phyloP scores from a whole-genome alignment of 2,113 vertebrate genomes.

The Macrotus californicus region DNA sequence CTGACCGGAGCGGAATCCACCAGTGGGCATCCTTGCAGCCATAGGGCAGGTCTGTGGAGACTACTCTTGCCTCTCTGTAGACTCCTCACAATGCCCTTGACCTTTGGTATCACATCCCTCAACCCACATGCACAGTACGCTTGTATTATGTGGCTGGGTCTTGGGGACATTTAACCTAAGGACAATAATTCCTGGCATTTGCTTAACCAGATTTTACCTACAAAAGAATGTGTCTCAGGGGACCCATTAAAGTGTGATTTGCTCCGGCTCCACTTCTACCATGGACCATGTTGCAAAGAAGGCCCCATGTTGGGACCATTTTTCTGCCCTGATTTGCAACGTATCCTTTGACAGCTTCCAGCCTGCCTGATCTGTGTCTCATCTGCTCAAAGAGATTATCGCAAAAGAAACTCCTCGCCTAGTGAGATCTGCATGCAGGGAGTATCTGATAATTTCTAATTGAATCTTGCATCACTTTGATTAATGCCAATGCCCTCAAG shows the following conservation, averaged over 20 bases:
- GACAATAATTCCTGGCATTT: not conserved
- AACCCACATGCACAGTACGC: not conserved
- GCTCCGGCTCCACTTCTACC: conserved; percentile 1
- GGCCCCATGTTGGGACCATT: not conserved
- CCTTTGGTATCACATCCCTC: not conserved
- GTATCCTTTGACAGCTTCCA: conserved; percentile 19
- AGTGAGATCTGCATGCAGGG: conserved; percentile 51
- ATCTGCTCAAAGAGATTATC: conserved; percentile 44
- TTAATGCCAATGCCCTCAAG: conserved; percentile 61
- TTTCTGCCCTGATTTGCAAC: conserved; percentile 49
- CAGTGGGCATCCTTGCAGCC: not conserved
- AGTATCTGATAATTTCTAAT: conserved; percentile 65
- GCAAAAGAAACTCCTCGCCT: conserved; percentile 14
- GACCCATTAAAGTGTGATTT: not conserved
- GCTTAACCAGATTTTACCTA: conserved; percentile 29
- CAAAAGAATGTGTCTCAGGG: conserved; percentile 12
- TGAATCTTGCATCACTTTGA: conserved; percentile 63
- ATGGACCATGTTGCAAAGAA: not conserved
- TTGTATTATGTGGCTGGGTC: not conserved
- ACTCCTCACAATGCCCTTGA: not conserved
- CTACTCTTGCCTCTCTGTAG: not conserved
- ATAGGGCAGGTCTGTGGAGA: not conserved
- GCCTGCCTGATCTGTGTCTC: not conserved
- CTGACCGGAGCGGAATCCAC: not conserved
- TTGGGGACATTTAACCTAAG: conserved; percentile 11